Evolutionary conservation across 2,113 vertebrate species (phyloP), one percentile per base, ranked within the genome.

Genomic region (Lonchura striata): DNA sequence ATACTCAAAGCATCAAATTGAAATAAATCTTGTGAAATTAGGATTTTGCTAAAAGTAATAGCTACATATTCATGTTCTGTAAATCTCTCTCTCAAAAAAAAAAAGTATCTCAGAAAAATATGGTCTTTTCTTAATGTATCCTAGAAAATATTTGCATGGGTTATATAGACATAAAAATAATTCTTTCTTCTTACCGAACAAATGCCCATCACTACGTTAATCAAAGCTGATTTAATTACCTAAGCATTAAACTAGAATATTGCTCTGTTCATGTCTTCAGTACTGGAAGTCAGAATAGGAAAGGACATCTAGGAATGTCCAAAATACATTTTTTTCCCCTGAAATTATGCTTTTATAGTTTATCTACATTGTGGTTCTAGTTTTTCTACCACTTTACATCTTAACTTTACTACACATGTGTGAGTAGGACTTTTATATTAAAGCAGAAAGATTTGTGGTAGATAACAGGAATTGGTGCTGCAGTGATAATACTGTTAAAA

Each of bases 371-470:
- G 30, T 39, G 2, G 10, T 56, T 92, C 41, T 13, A 70, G 8
- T 20, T 53, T 94, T 86, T 52, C 31, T 56, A 39, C 16, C 12
- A 61, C 10, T 66, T 74, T 75, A 20, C 2, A 3, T 60, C 19
- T 59, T 60, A 42, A 4, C 12, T 79, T 57, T 31, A 65, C 7
- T 31, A 57, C 10, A 39, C 0, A 0, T 15, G 2, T 25, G 10
- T 53, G 20, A 49, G 28, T 30, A 66, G 30, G 16, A n/a, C 6
- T 71, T 75, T 37, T 46, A 9, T 27, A 47, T 23, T 13, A 70
- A 66, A 70, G 12, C 14, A 78, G 41, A 84, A 81, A 44, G 2
- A 49, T 31, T 74, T 75, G 31, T 70, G 30, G 16, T 46, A 82
- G 9, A 60, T 47, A 74, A 41, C 3, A 70, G 22, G 21, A 59